Evolutionary conservation across 2,113 vertebrate species (phyloP), one percentile per base, ranked within the genome.

Genomic region (Rissa tridactyla): DNA sequence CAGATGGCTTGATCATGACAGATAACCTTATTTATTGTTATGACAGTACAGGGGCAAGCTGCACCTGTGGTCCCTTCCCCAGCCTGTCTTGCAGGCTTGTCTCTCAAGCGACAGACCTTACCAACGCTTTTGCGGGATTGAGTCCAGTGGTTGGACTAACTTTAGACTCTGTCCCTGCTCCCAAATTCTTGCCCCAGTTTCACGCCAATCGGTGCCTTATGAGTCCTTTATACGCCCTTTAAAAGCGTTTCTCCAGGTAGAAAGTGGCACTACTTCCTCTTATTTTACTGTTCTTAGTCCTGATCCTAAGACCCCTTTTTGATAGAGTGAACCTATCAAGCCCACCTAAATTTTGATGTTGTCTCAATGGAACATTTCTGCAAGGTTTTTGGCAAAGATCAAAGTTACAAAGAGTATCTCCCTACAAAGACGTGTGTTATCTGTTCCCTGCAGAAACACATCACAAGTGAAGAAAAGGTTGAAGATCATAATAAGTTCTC

Each of bases 1-100:
- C 92, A 96, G 91, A 79, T 96, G 94, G 91, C 55, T 94, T 87
- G 83, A 94, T 89, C 58, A 80, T 95, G 92, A 97, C 73, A 94
- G 77, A 97, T 97, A 94, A 91, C 95, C 88, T 94, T 96, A 94
- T 95, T 97, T 94, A 96, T 94, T 96, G 65, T 72, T 92, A 40
- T 91, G 96, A 94, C 89, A 84, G 91, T 95, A 76, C 72, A 79
- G 92, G 71, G 92, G 60, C 90, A 90, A 73, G 69, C 82, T 82
- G 88, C 90, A 96, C 91, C 96, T 97, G 95, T 94, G 92, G 84
- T 94, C 72, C 52, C 83, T 92, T 92, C 38, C 76, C 27, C 2
- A 5, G 51, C 55, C 82, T 88, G 70, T 84, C 72, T 81, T 81
- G 44, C 69, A 90, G 64, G 76, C 38, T 92, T 88, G 65, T 79